Base-by-base conservation (phyloP, 2,888 invertebrate species). In the Drosophila mimica region DNA sequence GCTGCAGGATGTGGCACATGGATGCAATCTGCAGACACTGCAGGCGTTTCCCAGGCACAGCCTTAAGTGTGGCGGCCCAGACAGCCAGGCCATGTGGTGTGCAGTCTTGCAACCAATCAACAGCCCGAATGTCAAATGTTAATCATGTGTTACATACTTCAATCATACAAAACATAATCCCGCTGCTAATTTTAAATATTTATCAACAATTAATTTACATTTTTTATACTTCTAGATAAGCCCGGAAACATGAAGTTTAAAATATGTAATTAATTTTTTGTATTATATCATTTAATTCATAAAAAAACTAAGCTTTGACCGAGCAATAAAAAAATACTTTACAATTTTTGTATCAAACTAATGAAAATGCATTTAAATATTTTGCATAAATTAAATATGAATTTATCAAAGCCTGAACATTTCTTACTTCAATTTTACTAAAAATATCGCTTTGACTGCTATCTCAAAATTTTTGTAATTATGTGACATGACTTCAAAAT, bases 1-100 rank as follows among this genome's bases (percentile, higher is more conserved):
- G 76, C 61, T 46, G 74, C 83, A 81, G 83, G 88, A 91, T 91
- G 88, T 88, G 91, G 91, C 92, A 92, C 89, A 91, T 92, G 92
- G 91, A 87, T 76, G 88, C 92, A 92, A 92, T 88, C 84, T 92
- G 92, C 91, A 83, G 80, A 38, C 73, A 70, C 67, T 76, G 72
- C 83, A 87, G 82, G 88, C 87, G 88, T 74, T 82, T 89, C 85
- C 81, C 83, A 88, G 80, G 75, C 75, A 70, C 63, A 48, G 78
- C 79, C 86, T 52, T 77, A 89, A 88, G 85, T 87, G 88, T 82
- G 82, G 51, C 84, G 74, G 56, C 59, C 28, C 58, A 36, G 43
- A 40, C 31, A 28, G 38, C 9, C 54, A 34, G 48, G 13, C 68
- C 81, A 82, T 82, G 71, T 81, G 81, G 20, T 76, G 64, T 68